Conservation (phyloP, 2,797 vertebrate species). For the Xiphorhynchus erythropygius region DNA sequence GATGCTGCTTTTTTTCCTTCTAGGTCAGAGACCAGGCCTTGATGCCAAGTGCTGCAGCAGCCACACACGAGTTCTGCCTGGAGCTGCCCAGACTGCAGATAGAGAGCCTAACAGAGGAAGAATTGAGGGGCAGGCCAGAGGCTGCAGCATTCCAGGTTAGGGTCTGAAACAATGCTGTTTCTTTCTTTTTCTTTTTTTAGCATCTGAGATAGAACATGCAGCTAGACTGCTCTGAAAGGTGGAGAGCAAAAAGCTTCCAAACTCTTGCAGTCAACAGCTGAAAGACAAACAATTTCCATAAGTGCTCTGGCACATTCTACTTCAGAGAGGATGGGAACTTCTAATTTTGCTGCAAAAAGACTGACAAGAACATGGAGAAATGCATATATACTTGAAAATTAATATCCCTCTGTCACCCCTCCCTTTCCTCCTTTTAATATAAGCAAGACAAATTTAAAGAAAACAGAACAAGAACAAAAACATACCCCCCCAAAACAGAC, state of each 20-base stretch:
- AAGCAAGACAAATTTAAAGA: background rate
- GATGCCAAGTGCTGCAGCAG: slow-evolving; percentile 84
- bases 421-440: background rate
- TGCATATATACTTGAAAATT: background rate
- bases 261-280: slow-evolving; percentile 42
- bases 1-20: slow-evolving; percentile 91
- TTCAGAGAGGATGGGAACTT: background rate
- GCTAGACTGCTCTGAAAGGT: slow-evolving; percentile 16
- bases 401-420: background rate
- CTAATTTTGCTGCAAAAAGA: slow-evolving; percentile 24
- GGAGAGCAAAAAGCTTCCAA: slow-evolving; percentile 70
- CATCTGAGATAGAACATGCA: slow-evolving; percentile 1
- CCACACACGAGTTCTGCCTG: slow-evolving; percentile 80
- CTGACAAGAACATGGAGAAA: background rate
- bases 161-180: slow-evolving; percentile 71
- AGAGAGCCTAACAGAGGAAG: slow-evolving; percentile 75
- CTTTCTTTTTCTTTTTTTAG: background rate
- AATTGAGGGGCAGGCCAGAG: slow-evolving; percentile 75
- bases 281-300: slow-evolving; percentile 34
- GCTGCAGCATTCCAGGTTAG: slow-evolving; percentile 80
- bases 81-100: slow-evolving; percentile 83
- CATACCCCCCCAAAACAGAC: background rate
- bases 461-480: background rate
- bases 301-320: background rate
- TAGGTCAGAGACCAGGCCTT: slow-evolving; percentile 89